phyloP scores from a whole-genome alignment of 1,140 invertebrate genomes.

The Drosophila auraria region DNA sequence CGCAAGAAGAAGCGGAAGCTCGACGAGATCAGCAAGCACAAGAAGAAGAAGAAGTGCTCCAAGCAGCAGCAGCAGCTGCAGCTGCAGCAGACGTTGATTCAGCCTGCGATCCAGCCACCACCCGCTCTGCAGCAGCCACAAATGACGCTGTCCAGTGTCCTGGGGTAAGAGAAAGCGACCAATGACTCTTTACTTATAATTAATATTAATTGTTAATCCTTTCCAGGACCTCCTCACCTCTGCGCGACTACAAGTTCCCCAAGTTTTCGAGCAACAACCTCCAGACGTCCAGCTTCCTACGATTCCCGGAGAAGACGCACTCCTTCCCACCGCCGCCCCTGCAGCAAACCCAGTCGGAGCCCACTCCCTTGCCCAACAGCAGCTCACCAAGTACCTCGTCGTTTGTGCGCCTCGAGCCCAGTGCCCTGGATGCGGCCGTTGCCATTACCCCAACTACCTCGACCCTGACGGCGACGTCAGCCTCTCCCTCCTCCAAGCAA shows the following conservation, averaged over 20 bases:
- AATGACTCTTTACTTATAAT: background rate
- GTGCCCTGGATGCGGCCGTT: conserved; percentile 68
- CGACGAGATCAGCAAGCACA: conserved; percentile 87
- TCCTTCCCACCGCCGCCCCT: conserved; percentile 72
- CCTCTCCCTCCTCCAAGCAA: conserved; percentile 57
- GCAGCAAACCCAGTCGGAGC: conserved; percentile 43
- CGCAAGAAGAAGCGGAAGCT: conserved; percentile 93
- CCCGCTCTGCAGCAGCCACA: conserved; percentile 65
- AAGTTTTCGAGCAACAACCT: conserved; percentile 75
- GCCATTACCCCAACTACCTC: conserved; percentile 57
- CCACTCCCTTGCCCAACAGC: conserved; percentile 60
- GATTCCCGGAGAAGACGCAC: conserved; percentile 75
- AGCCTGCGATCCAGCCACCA: conserved; percentile 16
- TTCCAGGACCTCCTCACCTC: conserved; percentile 57
- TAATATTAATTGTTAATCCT: background rate
- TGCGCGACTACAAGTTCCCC: conserved; percentile 78
- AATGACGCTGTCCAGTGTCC: conserved; percentile 60
- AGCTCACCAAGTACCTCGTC: conserved; percentile 67
- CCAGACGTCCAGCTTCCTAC: conserved; percentile 69
- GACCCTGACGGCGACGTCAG: conserved; percentile 1
- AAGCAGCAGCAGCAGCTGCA: conserved; percentile 55
- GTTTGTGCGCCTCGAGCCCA: conserved; percentile 76
- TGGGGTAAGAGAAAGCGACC: conserved; percentile 49
- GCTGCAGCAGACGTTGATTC: conserved; percentile 28
- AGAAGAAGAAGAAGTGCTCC: conserved; percentile 80